Evolutionary conservation across 1,140 invertebrate genomes (phyloP).

Genomic region (Drosophila funebris): DNA sequence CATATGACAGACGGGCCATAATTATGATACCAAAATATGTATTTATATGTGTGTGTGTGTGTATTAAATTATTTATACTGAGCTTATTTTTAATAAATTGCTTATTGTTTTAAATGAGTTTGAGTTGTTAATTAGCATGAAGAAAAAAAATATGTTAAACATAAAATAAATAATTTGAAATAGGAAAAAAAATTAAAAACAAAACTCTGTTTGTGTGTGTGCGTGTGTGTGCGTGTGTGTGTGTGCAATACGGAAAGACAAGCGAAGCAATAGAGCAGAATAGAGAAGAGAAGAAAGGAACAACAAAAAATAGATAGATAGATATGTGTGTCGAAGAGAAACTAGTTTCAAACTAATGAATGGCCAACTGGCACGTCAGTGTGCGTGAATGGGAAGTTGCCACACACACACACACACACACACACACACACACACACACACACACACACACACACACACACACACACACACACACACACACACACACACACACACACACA

Average conservation of each 20-base stretch:
- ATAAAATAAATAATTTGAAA: conserved; percentile 53
- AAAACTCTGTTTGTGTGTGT: neutral
- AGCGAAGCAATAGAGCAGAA: neutral
- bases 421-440: conserved; percentile 22
- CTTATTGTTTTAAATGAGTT: conserved; percentile 80
- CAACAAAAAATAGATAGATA: conserved; percentile 27
- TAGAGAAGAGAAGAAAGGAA: conserved; percentile 29
- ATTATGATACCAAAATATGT: conserved; percentile 39
- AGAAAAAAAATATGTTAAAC: conserved; percentile 43
- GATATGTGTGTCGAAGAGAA: conserved; percentile 52
- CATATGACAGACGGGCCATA: conserved; percentile 21
- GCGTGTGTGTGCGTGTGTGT: neutral
- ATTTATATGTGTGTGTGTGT: conserved; percentile 14
- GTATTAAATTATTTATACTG: conserved; percentile 74
- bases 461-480: conserved; percentile 4
- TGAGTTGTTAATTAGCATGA: conserved; percentile 71
- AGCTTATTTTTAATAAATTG: conserved; percentile 70
- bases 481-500: conserved; percentile 5
- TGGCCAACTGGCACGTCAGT: conserved; percentile 46
- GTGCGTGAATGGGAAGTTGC: conserved; percentile 76
- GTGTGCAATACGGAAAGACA: conserved; percentile 33
- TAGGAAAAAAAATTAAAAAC: conserved; percentile 5
- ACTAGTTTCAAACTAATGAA: conserved; percentile 77
- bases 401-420: conserved; percentile 47
- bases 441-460: conserved; percentile 3